Percentiles rank a stretch among this genome's conserved stretches.
These are phyloP conservation scores for Tachysurus fulvidraco DNA, from an alignment of 2,113 vertebrate genomes.

Conservation along the genomic window DNA sequence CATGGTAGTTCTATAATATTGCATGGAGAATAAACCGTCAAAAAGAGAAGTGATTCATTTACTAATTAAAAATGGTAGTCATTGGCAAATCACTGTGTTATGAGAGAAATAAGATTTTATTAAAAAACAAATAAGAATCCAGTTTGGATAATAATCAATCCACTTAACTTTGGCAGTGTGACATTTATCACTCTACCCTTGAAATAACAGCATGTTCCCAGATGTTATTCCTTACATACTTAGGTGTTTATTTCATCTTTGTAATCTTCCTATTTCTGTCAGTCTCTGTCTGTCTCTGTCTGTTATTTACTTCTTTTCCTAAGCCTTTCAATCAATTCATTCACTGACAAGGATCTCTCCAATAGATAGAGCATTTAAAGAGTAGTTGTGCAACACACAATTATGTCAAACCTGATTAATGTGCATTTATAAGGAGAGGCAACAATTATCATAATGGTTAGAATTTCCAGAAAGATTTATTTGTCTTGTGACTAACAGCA, in stretches of 20 bases:
- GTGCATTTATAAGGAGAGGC: not conserved
- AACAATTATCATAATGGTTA: not conserved
- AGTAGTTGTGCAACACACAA: not conserved
- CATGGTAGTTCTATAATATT: not conserved
- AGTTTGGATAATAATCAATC: not conserved
- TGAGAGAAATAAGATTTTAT: not conserved
- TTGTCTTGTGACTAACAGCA: not conserved
- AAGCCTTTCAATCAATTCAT: not conserved
- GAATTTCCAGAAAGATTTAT: not conserved
- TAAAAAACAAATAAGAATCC: not conserved
- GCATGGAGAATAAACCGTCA: not conserved
- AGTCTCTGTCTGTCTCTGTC: not conserved
- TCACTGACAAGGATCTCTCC: slow-evolving; percentile 27
- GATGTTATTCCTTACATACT: not conserved
- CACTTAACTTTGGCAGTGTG: no score
- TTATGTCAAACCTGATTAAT: not conserved
- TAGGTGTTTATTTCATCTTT: not conserved
- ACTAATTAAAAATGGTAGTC: not conserved
- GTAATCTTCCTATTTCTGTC: not conserved
- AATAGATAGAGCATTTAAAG: not conserved
- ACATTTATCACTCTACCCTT: no score
- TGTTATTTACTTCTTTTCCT: not conserved
- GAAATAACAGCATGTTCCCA: not conserved
- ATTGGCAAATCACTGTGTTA: not conserved
- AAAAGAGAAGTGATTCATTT: not conserved